Evolutionary conservation across 2,113 vertebrate species (phyloP), one percentile per base, ranked within the genome.

Genomic region (Condylura cristata): DNA sequence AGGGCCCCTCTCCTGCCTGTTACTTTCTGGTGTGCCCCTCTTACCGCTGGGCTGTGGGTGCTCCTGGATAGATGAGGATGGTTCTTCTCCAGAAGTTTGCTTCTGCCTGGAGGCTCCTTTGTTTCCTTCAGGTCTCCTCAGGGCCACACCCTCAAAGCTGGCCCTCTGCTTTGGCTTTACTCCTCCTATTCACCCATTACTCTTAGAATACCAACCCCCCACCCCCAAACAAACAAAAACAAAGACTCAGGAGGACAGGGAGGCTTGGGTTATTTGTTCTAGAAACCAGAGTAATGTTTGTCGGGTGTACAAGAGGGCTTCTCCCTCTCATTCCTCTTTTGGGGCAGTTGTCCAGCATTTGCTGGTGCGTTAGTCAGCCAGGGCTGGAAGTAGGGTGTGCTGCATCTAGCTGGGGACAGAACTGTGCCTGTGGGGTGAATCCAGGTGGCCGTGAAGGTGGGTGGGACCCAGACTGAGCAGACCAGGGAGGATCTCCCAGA

Each of bases 101-200:
- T 68, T 63, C 14, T 2, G 30, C 32, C 22, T 0, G 24, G 17
- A 51, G 48, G 17, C 28, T 65, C 32, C 60, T 74, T 24, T 8
- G 7, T 4, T 18, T 76, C 48, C 16, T 44, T 63, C 24, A 8
- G 16, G 9, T 63, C 37, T 90, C 56, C 8, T 30, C n/a, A 4
- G 8, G n/a, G 20, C 10, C n/a, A n/a, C n/a, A n/a, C n/a, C 56
- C 8, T 30, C n/a, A 4, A 11, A 28, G 20, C 10, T 70, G 24
- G 30, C 44, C 37, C 6, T 28, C 28, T 1, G 1, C 24, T 81
- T 28, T 3, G 26, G 26, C 53, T 53, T 12, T 22, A 16, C 34
- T 20, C 9, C 71, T 37, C 70, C 53, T 5, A 0, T 0, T 14
- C 10, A 30, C 32, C n/a, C 24, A 22, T 65, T 12, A 5, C 3